These are phyloP conservation scores for Dioctria linearis DNA, from an alignment of 2,888 invertebrate genomes.

Conservation along the genomic window DNA sequence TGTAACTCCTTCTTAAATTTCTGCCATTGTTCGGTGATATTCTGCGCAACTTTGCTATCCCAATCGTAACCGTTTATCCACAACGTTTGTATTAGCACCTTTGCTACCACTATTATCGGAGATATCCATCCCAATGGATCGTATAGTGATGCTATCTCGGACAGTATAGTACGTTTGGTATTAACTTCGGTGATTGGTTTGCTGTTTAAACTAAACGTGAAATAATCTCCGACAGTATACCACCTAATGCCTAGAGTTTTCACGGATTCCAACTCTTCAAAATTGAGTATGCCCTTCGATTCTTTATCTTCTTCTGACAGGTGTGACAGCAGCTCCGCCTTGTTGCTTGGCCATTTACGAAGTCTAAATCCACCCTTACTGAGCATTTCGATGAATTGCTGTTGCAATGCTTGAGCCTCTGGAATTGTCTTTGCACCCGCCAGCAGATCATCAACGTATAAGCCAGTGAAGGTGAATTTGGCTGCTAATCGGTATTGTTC, in stretches of 20 bases:
- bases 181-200: not conserved
- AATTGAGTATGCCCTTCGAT: not conserved
- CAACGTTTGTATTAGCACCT: too few species aligned
- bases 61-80: too few species aligned
- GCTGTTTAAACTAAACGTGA: not conserved
- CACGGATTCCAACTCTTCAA: not conserved
- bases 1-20: not conserved
- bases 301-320: not conserved
- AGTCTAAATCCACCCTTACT: slow-evolving; percentile 5
- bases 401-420: slow-evolving; percentile 5
- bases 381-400: slow-evolving; percentile 13
- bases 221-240: slow-evolving; percentile 10
- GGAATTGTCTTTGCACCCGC: not conserved
- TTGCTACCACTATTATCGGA: too few species aligned
- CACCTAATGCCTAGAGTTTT: slow-evolving; percentile 24
- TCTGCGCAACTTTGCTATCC: too few species aligned
- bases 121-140: not conserved
- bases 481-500: slow-evolving; percentile 11
- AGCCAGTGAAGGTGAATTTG: not conserved
- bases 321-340: not conserved
- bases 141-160: slow-evolving; percentile 27
- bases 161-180: slow-evolving; percentile 28
- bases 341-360: not conserved
- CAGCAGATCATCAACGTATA: slow-evolving; percentile 20
- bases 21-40: too few species aligned